These are phyloP conservation scores for Melanotaenia boesemani DNA, from an alignment of 2,797 vertebrate genomes.

Conservation along the genomic window DNA sequence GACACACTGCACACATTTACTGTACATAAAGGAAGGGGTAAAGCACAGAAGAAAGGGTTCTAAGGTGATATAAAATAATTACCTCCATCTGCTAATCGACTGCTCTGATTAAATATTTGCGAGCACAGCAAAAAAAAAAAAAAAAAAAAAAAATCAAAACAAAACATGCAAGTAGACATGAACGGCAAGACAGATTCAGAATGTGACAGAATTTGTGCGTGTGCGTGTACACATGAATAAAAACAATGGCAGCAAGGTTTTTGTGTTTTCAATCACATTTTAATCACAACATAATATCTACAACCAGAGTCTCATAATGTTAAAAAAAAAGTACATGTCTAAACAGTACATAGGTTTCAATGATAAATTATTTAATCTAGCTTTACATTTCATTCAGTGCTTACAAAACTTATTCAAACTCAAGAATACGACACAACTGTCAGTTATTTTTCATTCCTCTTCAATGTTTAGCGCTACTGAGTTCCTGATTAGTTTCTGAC, in stretches of 20 bases:
- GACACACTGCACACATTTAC: slow-evolving; percentile 40
- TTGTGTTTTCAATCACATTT: slow-evolving; percentile 65
- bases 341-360: slow-evolving; percentile 47
- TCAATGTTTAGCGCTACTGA: slow-evolving; percentile 34
- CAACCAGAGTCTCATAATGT: slow-evolving; percentile 49
- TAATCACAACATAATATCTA: slow-evolving; percentile 78
- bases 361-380: slow-evolving; percentile 48
- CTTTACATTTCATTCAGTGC: slow-evolving; percentile 41
- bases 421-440: slow-evolving; percentile 28
- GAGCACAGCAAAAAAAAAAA: slow-evolving; percentile 33
- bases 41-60: slow-evolving; percentile 48
- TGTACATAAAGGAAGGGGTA: slow-evolving; percentile 33
- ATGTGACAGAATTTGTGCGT: slow-evolving; percentile 24
- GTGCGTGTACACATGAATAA: slow-evolving; percentile 1
- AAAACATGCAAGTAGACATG: slow-evolving; percentile 49
- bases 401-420: slow-evolving; percentile 45
- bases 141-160: slow-evolving; percentile 24
- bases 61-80: slow-evolving; percentile 65
- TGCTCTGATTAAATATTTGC: slow-evolving; percentile 65
- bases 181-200: slow-evolving; percentile 38
- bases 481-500: slow-evolving; percentile 60
- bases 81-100: slow-evolving; percentile 74
- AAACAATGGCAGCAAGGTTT: slow-evolving; percentile 40
- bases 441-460: slow-evolving; percentile 34
- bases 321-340: slow-evolving; percentile 62